Evolutionary conservation across 1,140 invertebrate species (phyloP).

Genomic region (Ericerus pela): DNA sequence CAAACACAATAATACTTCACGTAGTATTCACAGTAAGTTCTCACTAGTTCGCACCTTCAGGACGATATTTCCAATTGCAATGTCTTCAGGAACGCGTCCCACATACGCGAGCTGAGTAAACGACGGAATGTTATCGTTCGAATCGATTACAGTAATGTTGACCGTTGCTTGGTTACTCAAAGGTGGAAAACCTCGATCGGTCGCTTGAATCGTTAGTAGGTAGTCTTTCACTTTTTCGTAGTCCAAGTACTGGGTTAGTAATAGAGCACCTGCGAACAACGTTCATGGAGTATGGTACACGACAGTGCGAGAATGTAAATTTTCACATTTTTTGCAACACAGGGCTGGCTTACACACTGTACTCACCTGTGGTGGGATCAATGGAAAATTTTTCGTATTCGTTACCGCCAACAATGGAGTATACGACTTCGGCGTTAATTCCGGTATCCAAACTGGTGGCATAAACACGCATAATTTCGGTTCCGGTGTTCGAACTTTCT

Average conservation of each 20-base stretch:
- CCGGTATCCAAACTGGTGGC: constrained; percentile 87
- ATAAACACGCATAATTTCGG: constrained; percentile 61
- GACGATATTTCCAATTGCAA: constrained; percentile 49
- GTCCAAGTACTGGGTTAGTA: constrained; percentile 60
- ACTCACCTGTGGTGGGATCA: constrained; percentile 43
- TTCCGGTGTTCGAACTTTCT: constrained; percentile 56
- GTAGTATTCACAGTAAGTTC: not conserved
- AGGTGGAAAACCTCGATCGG: constrained; percentile 71
- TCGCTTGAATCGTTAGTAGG: constrained; percentile 74
- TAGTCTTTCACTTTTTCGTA: constrained; percentile 75
- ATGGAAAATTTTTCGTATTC: constrained; percentile 73
- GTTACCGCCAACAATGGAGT: constrained; percentile 75
- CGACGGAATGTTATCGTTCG: constrained; percentile 76
- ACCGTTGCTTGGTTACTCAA: constrained; percentile 71
- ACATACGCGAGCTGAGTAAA: constrained; percentile 69
- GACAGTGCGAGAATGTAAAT: constrained; percentile 7
- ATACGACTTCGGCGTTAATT: constrained; percentile 81
- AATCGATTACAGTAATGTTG: constrained; percentile 72
- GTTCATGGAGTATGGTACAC: not conserved
- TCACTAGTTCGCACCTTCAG: constrained; percentile 38
- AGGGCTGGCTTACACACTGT: constrained; percentile 21
- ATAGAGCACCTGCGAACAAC: constrained; percentile 43
- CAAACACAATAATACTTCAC: not conserved
- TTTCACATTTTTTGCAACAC: not conserved
- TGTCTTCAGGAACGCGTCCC: constrained; percentile 63